These are phyloP conservation scores for Heteronetta atricapilla DNA, from an alignment of 2,113 vertebrate genomes.

Conservation along the genomic window DNA sequence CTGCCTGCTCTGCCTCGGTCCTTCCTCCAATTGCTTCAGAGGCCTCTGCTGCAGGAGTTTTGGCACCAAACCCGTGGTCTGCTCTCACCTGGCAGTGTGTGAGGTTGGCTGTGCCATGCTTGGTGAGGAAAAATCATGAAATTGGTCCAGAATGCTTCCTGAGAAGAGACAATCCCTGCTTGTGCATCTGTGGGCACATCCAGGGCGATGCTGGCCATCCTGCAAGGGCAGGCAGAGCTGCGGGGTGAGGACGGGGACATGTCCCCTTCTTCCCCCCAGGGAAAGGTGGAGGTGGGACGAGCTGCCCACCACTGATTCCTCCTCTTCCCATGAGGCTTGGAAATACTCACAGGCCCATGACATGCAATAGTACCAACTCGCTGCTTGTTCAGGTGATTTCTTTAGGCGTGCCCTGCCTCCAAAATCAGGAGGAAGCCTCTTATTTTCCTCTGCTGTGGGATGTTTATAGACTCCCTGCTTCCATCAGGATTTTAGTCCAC, in stretches of 20 bases:
- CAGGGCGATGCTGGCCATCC: neutral
- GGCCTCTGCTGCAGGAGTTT: neutral
- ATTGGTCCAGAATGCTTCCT: neutral
- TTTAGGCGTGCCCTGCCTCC: neutral
- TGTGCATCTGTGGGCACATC: neutral
- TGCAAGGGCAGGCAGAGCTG: neutral
- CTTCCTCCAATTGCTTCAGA: neutral
- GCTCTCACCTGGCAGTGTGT: neutral
- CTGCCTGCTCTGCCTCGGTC: neutral
- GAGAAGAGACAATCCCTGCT: fast-evolving
- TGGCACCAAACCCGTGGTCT: fast-evolving
- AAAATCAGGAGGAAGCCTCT: neutral
- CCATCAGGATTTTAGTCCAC: neutral
- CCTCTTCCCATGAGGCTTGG: neutral
- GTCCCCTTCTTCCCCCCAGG: neutral
- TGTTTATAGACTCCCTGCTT: neutral
- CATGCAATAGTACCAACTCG: neutral
- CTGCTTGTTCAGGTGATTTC: no score
- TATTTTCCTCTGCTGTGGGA: neutral
- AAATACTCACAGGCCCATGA: neutral
- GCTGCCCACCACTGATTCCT: neutral
- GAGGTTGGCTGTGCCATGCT: neutral
- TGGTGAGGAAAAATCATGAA: neutral
- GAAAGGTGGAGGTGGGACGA: neutral
- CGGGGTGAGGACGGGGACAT: fast-evolving